phyloP scores from a whole-genome alignment of 2,888 invertebrate species.

The Chirona hameri region DNA sequence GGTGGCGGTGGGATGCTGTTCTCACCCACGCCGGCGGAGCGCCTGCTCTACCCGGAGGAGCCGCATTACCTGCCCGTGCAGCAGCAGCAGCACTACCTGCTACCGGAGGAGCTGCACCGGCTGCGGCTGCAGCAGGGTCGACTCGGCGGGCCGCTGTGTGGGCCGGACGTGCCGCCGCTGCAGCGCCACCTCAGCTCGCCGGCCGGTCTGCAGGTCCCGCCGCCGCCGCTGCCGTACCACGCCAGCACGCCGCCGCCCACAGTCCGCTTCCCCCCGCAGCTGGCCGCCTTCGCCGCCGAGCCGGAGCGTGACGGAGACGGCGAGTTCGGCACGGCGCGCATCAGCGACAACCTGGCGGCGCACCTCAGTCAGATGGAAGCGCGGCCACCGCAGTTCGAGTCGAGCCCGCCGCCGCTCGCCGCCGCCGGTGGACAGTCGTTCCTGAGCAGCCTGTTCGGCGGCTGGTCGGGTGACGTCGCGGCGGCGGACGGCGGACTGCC shows the following conservation, averaged over 20 bases:
- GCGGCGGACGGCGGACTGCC: neutral
- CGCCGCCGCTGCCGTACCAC: neutral
- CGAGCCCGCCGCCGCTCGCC: neutral
- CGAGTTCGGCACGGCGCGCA: constrained; percentile 3
- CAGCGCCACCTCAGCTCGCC: constrained; percentile 7
- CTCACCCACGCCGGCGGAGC: neutral
- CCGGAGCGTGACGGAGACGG: neutral
- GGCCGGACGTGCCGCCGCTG: neutral
- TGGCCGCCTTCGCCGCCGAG: neutral
- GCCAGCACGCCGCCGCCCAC: neutral
- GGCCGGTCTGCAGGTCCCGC: neutral
- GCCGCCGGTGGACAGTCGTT: neutral
- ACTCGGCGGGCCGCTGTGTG: neutral
- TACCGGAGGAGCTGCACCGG: neutral
- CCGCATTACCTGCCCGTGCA: neutral
- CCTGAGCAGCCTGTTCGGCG: constrained; percentile 8
- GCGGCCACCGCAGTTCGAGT: neutral
- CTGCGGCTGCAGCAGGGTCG: neutral
- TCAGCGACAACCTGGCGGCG: constrained; percentile 26
- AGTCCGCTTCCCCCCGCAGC: neutral
- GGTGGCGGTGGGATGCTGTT: no score
- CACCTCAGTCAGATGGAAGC: neutral
- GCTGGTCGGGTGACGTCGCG: neutral
- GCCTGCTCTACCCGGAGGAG: neutral
- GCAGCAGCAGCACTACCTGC: neutral